Percentiles rank a stretch among this genome's conserved stretches.
phyloP scores from a whole-genome alignment of 2,797 vertebrate genomes.

The Microhierax caerulescens region DNA sequence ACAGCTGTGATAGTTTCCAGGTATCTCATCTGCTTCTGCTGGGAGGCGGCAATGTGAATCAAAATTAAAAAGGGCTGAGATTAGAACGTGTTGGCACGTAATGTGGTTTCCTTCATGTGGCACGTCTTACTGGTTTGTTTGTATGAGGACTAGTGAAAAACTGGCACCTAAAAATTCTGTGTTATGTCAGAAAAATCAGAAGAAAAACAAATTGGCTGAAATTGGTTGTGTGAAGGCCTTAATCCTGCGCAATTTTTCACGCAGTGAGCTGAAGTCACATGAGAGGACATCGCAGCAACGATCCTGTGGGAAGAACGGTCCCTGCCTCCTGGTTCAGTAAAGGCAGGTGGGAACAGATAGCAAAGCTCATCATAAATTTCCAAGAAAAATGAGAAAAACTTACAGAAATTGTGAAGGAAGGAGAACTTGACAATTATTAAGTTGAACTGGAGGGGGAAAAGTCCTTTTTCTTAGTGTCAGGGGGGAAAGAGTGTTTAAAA shows the following conservation, averaged over 20 bases:
- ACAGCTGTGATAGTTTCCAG: too few species aligned
- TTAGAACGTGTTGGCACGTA: not conserved
- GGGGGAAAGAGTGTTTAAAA: not conserved
- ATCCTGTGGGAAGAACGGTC: not conserved
- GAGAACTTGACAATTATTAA: not conserved
- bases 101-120: not conserved
- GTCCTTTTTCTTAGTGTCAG: not conserved
- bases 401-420: not conserved
- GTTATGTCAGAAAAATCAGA: not conserved
- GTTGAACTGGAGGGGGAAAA: not conserved
- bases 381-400: not conserved
- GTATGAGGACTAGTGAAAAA: not conserved
- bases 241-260: not conserved
- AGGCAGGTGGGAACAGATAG: not conserved
- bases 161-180: not conserved
- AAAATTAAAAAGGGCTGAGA: not conserved
- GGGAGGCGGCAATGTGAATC: not conserved
- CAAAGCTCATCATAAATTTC: not conserved
- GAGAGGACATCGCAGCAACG: not conserved
- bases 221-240: too few species aligned
- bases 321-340: not conserved
- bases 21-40: not conserved
- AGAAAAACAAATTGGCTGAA: not conserved
- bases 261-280: fast-evolving
- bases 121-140: not conserved